Conservation (phyloP, 1,140 invertebrate species). For the Scaptomyza montana region DNA sequence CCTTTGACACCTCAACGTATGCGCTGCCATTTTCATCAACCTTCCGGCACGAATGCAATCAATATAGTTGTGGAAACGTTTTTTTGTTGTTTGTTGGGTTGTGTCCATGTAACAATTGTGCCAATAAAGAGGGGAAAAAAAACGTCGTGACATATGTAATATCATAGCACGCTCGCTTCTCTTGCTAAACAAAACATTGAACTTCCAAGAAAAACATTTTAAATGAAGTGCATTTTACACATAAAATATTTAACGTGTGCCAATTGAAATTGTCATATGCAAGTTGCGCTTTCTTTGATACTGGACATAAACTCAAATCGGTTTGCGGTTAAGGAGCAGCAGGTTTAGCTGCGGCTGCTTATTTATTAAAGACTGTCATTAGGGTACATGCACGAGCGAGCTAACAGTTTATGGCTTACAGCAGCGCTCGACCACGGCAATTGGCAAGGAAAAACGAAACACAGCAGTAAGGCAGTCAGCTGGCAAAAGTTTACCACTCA, state of each 20-base stretch:
- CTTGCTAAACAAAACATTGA: neutral
- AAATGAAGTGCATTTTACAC: neutral
- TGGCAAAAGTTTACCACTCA: constrained; percentile 39
- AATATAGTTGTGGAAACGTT: constrained; percentile 30
- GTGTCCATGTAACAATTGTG: constrained; percentile 29
- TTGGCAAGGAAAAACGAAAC: constrained; percentile 11
- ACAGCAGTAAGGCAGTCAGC: constrained; percentile 44
- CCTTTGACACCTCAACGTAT: constrained; percentile 3
- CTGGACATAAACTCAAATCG: neutral
- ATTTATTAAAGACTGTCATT: constrained; percentile 66
- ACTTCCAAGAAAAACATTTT: neutral
- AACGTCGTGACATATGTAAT: neutral
- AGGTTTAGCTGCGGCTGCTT: constrained; percentile 39
- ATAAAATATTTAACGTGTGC: constrained; percentile 19
- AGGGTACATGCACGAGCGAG: constrained; percentile 45
- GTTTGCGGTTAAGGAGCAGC: neutral
- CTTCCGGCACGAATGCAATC: constrained; percentile 38
- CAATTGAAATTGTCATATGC: constrained; percentile 11
- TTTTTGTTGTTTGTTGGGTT: constrained; percentile 4
- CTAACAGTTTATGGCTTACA: constrained; percentile 51
- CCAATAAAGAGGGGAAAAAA: neutral
- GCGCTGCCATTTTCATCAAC: constrained; percentile 16
- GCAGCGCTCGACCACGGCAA: constrained; percentile 23
- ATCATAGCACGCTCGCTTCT: neutral
- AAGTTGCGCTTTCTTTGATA: neutral